Evolutionary conservation across 2,888 invertebrate species (phyloP).

Genomic region (Caenorhabditis sp.): DNA sequence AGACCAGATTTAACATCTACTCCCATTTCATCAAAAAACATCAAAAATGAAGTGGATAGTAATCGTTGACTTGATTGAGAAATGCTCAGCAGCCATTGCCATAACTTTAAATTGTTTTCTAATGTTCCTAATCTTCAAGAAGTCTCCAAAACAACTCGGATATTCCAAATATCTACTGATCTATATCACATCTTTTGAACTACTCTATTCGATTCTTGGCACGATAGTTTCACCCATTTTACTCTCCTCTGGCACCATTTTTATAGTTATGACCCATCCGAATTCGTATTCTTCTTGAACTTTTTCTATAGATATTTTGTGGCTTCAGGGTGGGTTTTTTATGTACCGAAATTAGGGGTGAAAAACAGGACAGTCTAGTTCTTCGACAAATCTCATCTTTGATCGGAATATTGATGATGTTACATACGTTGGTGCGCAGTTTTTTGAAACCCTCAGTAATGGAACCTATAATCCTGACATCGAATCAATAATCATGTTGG

Average conservation of each 20-base stretch:
- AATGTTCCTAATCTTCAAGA: background rate
- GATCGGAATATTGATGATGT: background rate
- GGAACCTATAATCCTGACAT: background rate
- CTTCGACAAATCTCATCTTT: no score
- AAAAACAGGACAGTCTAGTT: no score
- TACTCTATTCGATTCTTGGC: background rate
- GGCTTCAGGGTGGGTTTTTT: background rate
- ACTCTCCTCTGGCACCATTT: background rate
- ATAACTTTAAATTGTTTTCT: background rate
- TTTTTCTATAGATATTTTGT: background rate
- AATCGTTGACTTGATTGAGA: background rate
- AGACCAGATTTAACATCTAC: background rate
- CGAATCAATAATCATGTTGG: background rate
- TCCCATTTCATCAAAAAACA: background rate
- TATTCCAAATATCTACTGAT: background rate
- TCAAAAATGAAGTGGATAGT: no score
- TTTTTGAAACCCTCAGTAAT: no score
- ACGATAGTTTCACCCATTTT: background rate
- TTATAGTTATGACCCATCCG: background rate
- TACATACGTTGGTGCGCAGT: background rate
- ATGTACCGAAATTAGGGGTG: background rate
- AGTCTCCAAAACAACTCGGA: background rate
- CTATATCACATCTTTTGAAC: background rate
- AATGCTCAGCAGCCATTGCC: background rate
- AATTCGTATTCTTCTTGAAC: background rate